Evolutionary conservation across 2,113 vertebrate genomes (phyloP), one percentile per base, ranked within the genome.

Genomic region (Neolamprologus tretocephalus): DNA sequence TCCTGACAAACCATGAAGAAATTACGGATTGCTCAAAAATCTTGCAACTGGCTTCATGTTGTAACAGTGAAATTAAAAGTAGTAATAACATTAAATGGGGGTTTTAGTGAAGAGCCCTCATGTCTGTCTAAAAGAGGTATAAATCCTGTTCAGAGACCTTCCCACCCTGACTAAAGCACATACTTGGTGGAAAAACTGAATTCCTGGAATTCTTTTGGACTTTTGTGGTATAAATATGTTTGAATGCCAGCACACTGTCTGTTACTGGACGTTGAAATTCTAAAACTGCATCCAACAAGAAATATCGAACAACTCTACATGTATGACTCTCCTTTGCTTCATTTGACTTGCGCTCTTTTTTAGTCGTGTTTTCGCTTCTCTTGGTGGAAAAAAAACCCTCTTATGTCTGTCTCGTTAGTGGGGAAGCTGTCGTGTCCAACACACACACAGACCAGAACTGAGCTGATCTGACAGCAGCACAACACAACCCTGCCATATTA

Each of bases 381-480:
- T 54, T 5, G 3, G 68, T 89, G 90, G 86, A 78, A 91, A 89
- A 91, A 92, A 84, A 5, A 0, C 2, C 6, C 17, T 26, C 28
- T 85, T 33, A 28, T 37, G 88, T 61, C 85, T 79, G 87, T 84
- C 86, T 90, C 42, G 6, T 90, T 89, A 89, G 89, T 33, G 87
- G 86, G 92, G 91, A 95, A 93, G 91, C 75, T 6, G 31, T 88
- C 79, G 28, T 66, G 79, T 93, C 94, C 93, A 95, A 91, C 81
- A 89, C 90, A 87, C 90, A 87, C 91, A 93, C 85, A 87, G n/a
- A 90, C 88, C 87, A 86, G 90, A 86, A 81, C 78, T 58, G 71
- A 92, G 63, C 89, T 51, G 57, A 85, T 53, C 83, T 87, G 90
- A 93, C 89, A 87, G 85, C 88, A 82, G 83, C 78, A 83, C 81